A percentile compares a stretch with the other conserved stretches of the same genome.
Evolutionary conservation across 2,888 invertebrate species (phyloP).

Genomic region (Harpalus rubripes): DNA sequence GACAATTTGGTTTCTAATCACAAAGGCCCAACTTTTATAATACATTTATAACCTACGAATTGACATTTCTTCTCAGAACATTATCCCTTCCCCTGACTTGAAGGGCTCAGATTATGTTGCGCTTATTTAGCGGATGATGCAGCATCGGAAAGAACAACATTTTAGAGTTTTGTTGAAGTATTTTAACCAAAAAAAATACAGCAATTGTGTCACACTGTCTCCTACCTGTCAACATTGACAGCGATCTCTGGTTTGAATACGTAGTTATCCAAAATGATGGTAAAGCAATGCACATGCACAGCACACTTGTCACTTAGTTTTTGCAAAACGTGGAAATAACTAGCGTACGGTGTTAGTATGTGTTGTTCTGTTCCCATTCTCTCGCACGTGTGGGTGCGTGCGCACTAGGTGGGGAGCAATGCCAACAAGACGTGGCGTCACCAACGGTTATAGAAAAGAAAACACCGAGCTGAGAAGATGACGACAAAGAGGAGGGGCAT

Average conservation of each 20-base stretch:
- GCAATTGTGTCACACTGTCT: conserved; percentile 1
- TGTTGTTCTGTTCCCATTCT: conserved; percentile 34
- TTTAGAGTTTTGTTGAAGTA: neutral
- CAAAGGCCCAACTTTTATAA: no score
- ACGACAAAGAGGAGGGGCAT: neutral
- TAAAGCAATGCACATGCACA: conserved; percentile 6
- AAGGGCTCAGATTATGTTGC: no score
- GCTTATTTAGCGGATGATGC: no score
- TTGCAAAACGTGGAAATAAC: conserved; percentile 52
- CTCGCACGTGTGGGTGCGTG: conserved; percentile 52
- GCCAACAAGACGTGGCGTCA: conserved; percentile 62
- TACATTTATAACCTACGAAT: no score
- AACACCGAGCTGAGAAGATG: neutral
- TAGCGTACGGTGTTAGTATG: conserved; percentile 22
- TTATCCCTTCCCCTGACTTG: no score
- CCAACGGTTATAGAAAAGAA: conserved; percentile 60
- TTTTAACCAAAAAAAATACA: neutral
- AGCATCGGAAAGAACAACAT: no score
- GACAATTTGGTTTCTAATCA: no score
- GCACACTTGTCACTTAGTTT: conserved; percentile 14
- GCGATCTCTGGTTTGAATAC: conserved; percentile 74
- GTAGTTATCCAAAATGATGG: conserved; percentile 70
- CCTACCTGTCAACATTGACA: conserved; percentile 76
- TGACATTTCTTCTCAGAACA: no score
- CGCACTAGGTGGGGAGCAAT: conserved; percentile 43